Base-by-base conservation (phyloP, 2,888 invertebrate species). In the Temnothorax unifasciatus region DNA sequence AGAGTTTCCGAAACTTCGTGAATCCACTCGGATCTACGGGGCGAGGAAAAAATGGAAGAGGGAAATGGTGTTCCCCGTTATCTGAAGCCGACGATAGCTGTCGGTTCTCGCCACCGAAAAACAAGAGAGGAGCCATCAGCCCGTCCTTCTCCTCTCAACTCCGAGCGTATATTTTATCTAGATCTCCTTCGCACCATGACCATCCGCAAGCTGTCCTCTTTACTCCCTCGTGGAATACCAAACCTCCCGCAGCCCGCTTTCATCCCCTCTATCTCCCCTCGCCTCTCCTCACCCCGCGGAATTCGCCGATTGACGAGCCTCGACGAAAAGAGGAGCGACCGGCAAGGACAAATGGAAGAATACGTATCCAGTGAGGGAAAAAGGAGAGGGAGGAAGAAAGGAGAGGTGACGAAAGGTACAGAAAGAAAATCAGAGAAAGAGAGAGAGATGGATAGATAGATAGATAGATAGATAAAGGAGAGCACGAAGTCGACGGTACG, bases 121-220 rank as follows among this genome's bases (percentile, higher is more conserved):
- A 29, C 71, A 15, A 64, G 44, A 69, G 54, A 79, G 34, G 4
- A 47, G 47, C 25, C 25, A 29, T 29, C 21, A 34, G 44, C 29
- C 3, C 25, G 18, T 41, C 9, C 18, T 25, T 61, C 25, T 38
- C 8, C 2, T n/a, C 21, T n/a, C 41, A 13, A 18, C 9, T 50
- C 47, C 47, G 13, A 52, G 29, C 29, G n/a, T 44, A 34, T 2
- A 34, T 66, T 13, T 25, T 50, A 77, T 63, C 41, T 15, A 18
- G 9, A 86, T 83, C 74, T 85, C 34, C 47, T 64, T 71, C 73
- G 75, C 57, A 75, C 86, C 88, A 85, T 90, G 90, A 90, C 90
- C 90, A 90, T 83, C 85, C 90, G 57, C 89, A 91, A 91, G 74
- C 83, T 66, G 85, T 88, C 88, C 89, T 83, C 85, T 84, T 87